Conservation (phyloP, 2,113 vertebrate genomes). For the Muntiacus reevesi region DNA sequence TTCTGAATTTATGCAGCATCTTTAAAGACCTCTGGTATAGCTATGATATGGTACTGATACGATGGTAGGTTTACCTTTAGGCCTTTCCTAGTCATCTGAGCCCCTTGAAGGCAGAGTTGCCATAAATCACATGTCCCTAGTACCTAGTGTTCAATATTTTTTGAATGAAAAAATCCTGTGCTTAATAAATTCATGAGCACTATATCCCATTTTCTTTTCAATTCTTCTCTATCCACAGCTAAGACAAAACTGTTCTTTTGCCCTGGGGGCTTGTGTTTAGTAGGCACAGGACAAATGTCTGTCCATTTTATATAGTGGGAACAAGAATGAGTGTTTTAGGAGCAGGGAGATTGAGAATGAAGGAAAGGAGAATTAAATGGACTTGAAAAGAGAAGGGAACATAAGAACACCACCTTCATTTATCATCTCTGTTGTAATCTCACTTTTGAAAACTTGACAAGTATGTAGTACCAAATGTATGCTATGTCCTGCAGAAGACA, state of each 20-base stretch:
- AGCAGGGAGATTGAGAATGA: not conserved
- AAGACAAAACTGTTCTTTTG: not conserved
- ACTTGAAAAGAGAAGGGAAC: not conserved
- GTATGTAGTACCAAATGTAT: not conserved
- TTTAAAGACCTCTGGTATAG: not conserved
- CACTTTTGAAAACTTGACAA: not conserved
- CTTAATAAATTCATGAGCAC: not conserved
- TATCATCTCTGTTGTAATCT: conserved; percentile 33
- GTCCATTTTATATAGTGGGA: not conserved
- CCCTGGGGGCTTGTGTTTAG: not conserved
- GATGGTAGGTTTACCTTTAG: not conserved
- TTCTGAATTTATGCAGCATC: not conserved
- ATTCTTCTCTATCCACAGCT: not conserved
- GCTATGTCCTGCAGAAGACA: not conserved
- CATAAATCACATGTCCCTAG: not conserved
- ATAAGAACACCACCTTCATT: not conserved
- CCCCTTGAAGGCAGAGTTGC: not conserved
- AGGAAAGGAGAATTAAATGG: not conserved
- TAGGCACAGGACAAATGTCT: not conserved
- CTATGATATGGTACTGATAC: not conserved
- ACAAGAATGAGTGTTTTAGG: not conserved
- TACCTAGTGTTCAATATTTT: not conserved
- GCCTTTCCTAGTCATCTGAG: not conserved
- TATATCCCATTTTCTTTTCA: not conserved
- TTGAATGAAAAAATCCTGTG: not conserved